These are phyloP conservation scores for Coptodon bakossiorum DNA, from an alignment of 2,113 vertebrate genomes.

Conservation along the genomic window DNA sequence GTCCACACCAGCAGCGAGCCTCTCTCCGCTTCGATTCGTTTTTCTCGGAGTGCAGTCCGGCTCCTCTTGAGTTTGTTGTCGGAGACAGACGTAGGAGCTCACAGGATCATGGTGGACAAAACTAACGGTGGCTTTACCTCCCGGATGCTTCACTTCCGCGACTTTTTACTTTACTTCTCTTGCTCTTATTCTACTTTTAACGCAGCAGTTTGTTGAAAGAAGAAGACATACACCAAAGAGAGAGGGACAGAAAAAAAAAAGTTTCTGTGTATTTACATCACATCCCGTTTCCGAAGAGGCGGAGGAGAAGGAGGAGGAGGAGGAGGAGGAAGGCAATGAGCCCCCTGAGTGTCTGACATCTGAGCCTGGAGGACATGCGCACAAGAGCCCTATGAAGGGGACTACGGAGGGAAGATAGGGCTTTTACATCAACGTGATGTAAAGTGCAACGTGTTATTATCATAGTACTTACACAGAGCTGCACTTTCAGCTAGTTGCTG, in stretches of 20 bases:
- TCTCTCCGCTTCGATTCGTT: background rate
- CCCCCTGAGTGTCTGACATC: conserved; percentile 8
- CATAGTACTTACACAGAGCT: background rate
- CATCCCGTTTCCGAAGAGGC: conserved; percentile 69
- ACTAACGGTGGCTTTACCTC: background rate
- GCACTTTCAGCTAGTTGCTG: background rate
- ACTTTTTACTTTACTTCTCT: background rate
- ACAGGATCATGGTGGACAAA: conserved; percentile 12
- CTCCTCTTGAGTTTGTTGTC: background rate
- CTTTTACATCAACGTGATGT: background rate
- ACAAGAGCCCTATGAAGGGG: background rate
- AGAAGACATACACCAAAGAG: conserved; percentile 18
- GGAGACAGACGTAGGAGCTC: background rate
- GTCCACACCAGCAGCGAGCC: conserved; percentile 11
- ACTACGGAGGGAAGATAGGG: background rate
- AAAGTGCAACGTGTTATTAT: background rate
- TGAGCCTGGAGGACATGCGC: background rate
- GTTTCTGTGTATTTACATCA: conserved; percentile 67
- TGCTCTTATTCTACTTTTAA: background rate
- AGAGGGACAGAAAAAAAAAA: background rate
- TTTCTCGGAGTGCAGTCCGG: background rate
- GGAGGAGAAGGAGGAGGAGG: conserved; percentile 26
- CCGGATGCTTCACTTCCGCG: fast-evolving
- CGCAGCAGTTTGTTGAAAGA: background rate
- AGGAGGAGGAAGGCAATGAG: conserved; percentile 10